Base-by-base conservation (phyloP, 2,797 vertebrate genomes). In the Columba guinea region DNA sequence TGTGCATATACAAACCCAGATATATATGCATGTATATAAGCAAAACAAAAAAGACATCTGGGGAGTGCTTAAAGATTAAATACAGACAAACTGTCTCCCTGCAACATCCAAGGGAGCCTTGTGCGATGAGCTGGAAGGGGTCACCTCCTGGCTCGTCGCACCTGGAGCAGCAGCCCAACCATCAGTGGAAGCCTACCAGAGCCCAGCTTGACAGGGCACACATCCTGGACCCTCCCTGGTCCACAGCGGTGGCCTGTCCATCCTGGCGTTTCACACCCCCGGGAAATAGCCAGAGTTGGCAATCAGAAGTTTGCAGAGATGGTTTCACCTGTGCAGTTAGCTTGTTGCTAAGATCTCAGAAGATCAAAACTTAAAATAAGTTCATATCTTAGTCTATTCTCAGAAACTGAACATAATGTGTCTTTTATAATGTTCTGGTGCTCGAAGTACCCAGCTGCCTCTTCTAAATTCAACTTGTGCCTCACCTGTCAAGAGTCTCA, bases 131-230 rank as follows among this genome's bases (percentile, higher is more conserved):
- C 35, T 73, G 37, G 59, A 52, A 58, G 35, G 28, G 16, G 5
- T 41, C 53, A 5, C 12, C 0, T 21, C 41, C n/a, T 13, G 17
- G 4, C 17, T 51, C 2, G 0, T 5, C 1, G 2, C 21, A 14
- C n/a, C 35, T n/a, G 19, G 24, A 59, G 30, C 53, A 83, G n/a
- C 49, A 68, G 26, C 59, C 56, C 68, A 68, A 44, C 35, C 28
- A 46, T 46, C 44, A 46, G 44, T 46, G 44, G 44, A 46, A 77
- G 12, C 32, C 58, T 41, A 32, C 13, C 10, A 8, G 28, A 39
- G 26, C 41, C 58, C 58, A 78, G 22, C 48, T 46, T 19, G 11
- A 32, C 17, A 14, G 6, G 63, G 3, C 1, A 0, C 2, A 1
- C 35, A 22, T 16, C 58, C 44, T 2, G 3, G 11, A 2, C 4